Base-by-base conservation (phyloP, 2,888 invertebrate genomes). In the Apamea monoglypha region DNA sequence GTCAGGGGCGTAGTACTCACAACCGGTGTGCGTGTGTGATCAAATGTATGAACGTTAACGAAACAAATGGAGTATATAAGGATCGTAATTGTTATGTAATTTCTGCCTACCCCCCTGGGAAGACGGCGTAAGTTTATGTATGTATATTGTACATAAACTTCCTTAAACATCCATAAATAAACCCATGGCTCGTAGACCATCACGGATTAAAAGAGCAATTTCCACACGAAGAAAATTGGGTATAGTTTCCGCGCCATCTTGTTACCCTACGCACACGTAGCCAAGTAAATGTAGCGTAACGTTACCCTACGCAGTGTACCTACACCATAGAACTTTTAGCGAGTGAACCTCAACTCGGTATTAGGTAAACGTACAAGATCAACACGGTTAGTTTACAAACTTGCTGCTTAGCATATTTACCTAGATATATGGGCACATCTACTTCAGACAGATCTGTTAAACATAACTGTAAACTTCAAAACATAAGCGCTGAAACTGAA, bases 371-470 rank as follows among this genome's bases (percentile, higher is more conserved):
- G 80, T 76, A 85, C 82, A 89, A 91, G 86, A 89, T 87, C 89
- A 90, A 90, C 91, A 84, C 61, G 50, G 81, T 78, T 86, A 84
- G 85, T 89, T 86, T 80, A 84, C 84, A 64, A 90, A 89, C 84
- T 87, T 76, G 67, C 82, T 79, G 80, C 74, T 84, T 84, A 83
- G 69, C 77, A 86, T 86, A 87, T 89, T 85, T 86, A 87, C 81
- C 76, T 76, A 50, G 68, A 64, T 53, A 84, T 66, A 78, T 86
- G 80, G 68, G 70, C 70, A 67, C 63, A 74, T 71, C 18, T 67
- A 74, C 71, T 74, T 77, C 40, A 74, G 50, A 70, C 61, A 64
- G 69, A 84, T 80, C 63, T 64, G 56, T 59, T 69, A 74, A 50
- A 50, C 56, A 72, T 59, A 74, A 74, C 66, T 71, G 21, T 67